phyloP scores from a whole-genome alignment of 2,113 vertebrate species.

The Gymnarchus niloticus region DNA sequence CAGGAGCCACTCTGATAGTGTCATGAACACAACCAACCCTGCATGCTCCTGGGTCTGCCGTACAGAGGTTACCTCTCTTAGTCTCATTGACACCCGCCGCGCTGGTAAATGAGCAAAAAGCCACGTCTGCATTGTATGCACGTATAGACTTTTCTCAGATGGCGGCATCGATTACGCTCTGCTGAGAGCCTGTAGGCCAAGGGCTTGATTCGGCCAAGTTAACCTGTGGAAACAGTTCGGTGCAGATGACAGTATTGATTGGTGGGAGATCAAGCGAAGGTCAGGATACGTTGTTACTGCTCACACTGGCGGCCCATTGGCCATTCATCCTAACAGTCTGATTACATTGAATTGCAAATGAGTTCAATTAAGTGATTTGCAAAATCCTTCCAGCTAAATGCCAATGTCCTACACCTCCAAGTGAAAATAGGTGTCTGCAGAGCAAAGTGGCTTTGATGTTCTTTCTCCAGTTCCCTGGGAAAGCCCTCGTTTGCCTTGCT shows the following conservation, averaged over 20 bases:
- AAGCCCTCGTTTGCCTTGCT: neutral
- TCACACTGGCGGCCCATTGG: slow-evolving; percentile 23
- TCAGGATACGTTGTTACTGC: slow-evolving; percentile 52
- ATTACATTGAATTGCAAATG: neutral
- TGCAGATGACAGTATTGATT: slow-evolving; percentile 60
- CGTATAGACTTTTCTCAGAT: neutral
- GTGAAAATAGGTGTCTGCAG: no score
- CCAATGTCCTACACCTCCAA: neutral
- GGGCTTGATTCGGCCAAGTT: slow-evolving; percentile 8
- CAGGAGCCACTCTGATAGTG: neutral
- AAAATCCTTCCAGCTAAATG: neutral
- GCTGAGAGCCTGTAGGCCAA: neutral
- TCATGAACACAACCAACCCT: neutral
- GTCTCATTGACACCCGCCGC: neutral
- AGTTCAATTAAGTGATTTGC: neutral
- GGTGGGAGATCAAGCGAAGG: slow-evolving; percentile 58
- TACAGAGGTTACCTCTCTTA: neutral
- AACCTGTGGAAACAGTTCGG: slow-evolving; percentile 50
- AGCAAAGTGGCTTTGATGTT: neutral
- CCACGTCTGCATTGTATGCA: neutral
- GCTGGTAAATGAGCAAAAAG: neutral
- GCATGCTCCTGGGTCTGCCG: no score
- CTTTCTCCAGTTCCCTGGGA: neutral
- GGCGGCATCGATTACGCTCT: neutral
- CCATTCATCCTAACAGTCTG: neutral